Evolutionary conservation across 2,797 vertebrate genomes (phyloP), one percentile per base, ranked within the genome.

Genomic region (Lophura swinhoii): DNA sequence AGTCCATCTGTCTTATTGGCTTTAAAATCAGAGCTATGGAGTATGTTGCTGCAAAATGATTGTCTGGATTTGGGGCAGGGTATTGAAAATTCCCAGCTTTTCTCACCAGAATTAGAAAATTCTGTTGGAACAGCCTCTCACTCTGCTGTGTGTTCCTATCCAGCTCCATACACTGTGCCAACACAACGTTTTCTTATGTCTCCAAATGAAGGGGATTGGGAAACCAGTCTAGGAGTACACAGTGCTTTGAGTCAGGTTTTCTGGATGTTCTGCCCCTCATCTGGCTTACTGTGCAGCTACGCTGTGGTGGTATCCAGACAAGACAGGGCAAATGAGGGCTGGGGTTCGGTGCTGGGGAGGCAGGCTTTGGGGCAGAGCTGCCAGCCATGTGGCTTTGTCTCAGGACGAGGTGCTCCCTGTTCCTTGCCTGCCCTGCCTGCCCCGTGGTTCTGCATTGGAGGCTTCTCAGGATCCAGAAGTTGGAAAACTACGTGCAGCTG

Each of bases 181-280:
- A 58, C 76, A 55, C 75, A 28, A 74, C 89, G 87, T 35, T 64
- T 56, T 90, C 37, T 89, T 93, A 91, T 96, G 88, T 41, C 1
- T 60, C 66, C 49, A 64, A 84, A 85, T 80, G 87, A 93, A 95
- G 77, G 84, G 89, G 44, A 28, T 85, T 92, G 69, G 84, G 72
- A 91, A 92, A 26, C 66, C 55, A 29, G 49, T 83, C 91, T 77
- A 74, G 79, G 84, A 73, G 55, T 21, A 18, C 74, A 37, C 64
- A 83, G 59, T 86, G 8, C 82, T 91, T 77, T 4, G 68, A 84
- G 12, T 84, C 0, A 39, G 74, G 53, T 86, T 94, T 88, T 73
- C 63, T 80, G n/a, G n/a, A 7, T 28, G 0, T 67, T 79, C 59
- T 78, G 51, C 53, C 86, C 86, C 71, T 2, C 15, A 6, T 79